Evolutionary conservation across 2,797 vertebrate genomes (phyloP).

Genomic region (Poeciliopsis infans): DNA sequence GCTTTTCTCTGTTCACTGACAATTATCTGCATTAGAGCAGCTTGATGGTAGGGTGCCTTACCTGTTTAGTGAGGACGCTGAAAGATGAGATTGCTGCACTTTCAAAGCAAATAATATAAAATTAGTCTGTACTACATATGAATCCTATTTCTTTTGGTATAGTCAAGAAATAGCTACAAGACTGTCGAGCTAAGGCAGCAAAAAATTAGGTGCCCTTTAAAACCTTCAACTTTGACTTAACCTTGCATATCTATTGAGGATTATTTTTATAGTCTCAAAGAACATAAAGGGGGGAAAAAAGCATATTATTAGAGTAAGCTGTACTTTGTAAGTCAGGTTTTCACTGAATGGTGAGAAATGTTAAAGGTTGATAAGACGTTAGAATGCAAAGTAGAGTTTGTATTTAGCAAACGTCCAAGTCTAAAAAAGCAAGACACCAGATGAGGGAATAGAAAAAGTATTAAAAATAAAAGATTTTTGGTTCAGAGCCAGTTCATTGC

Average conservation of each 20-base stretch:
- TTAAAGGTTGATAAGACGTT: neutral
- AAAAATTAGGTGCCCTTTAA: neutral
- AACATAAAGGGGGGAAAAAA: neutral
- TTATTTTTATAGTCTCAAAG: neutral
- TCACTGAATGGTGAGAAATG: neutral
- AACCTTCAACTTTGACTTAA: neutral
- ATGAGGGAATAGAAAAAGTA: neutral
- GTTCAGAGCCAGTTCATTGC: neutral
- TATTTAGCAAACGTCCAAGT: neutral
- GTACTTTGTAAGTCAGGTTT: neutral
- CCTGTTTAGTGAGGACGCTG: neutral
- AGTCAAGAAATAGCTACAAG: neutral
- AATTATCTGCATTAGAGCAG: slow-evolving; percentile 39
- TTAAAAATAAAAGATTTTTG: neutral
- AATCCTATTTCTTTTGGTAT: neutral
- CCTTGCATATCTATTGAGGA: neutral
- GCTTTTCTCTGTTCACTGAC: slow-evolving; percentile 50
- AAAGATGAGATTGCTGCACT: neutral
- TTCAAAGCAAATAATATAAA: neutral
- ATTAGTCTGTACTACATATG: neutral
- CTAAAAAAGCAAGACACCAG: neutral
- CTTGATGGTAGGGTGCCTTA: slow-evolving; percentile 32
- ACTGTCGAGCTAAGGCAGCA: neutral
- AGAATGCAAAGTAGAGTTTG: neutral
- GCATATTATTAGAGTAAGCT: neutral